Base-by-base conservation (phyloP, 2,888 invertebrate genomes). In the Mylabris sibirica region DNA sequence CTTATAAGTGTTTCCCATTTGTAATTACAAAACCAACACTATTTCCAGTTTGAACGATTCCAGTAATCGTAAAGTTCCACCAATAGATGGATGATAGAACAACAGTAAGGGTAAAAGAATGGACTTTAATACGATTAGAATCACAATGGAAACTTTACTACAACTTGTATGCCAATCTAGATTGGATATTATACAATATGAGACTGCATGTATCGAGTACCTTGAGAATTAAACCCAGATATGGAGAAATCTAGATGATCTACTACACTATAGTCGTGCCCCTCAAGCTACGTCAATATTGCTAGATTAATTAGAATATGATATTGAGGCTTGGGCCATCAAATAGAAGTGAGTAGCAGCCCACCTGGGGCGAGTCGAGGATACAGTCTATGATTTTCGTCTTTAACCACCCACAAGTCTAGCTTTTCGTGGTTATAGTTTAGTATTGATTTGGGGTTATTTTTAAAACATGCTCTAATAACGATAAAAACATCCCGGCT, bases 1-100 rank as follows among this genome's bases (percentile, higher is more conserved):
- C 62, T 41, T 38, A 62, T 22, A 41, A 62, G 62, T 26, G 57
- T 57, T 57, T 14, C 14, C 26, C 57, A n/a, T 26, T 57, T 57
- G 24, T 57, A 12, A 20, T 24, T 57, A 57, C 26, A 26, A 57
- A 24, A 26, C 14, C 57, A 14, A 57, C 57, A 12, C 24, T 24
- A 24, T 22, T 57, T 12, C 57, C 57, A 24, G 57, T 57, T 57
- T 24, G 24, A 22, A 20, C 49, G 20, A 11, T 12, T 57, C 12
- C 14, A 57, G 22, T 57, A 57, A 57, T 57, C 24, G 9, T 20
- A 9, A 22, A 49, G 49, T 20, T 20, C 3, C 11, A 30, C 30
- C 30, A 8, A 30, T 30, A 30, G 30, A 30, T 30, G 4, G 5
- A 30, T 30, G 30, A 30, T 30, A n/a, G n/a, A n/a, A n/a, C n/a